Evolutionary conservation across 2,888 invertebrate species (phyloP), one percentile per base, ranked within the genome.

Genomic region (Meiosimyza platycephala): DNA sequence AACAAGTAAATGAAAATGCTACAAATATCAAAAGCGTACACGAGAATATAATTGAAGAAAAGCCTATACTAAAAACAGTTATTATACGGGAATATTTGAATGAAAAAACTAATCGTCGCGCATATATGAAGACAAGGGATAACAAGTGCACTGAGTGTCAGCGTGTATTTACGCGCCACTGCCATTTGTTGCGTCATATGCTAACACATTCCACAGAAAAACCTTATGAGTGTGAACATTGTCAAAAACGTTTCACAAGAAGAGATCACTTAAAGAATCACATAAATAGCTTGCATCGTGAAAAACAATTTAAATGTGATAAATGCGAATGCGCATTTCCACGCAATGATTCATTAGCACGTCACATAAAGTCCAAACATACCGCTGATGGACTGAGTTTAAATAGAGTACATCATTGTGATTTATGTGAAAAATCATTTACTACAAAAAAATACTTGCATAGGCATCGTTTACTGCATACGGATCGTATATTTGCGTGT

Each of bases 391-490:
- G 57, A 33, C 66, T 75, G 4, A 62, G 75, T 7, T 76, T 78
- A n/a, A 75, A 80, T 4, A 85, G 81, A 67, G 74, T 83, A 0
- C 84, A 86, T 69, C 78, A 83, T 7, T 88, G 88, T 78, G 80
- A 83, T 66, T 81, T 84, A 73, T 88, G 88, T 74, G 78, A 84
- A 0, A 87, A 86, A 76, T 82, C 84, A 5, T 90, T 90, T 80
- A 89, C 90, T 0, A 90, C 89, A 28, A 88, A 89, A 75, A 89
- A 89, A 67, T 90, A 90, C 79, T 80, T 90, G 55, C 88, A 89
- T 74, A 88, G 89, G 54, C 90, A 90, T 77, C 87, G 88, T 82
- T 78, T 85, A 5, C 78, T 84, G 68, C 88, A 88, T 75, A 84
- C 84, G 0, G 85, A 87, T 65, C 83, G 85, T 51, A 79, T 83